Evolutionary conservation across 2,797 vertebrate genomes (phyloP).

Genomic region (Smutsia gigantea): DNA sequence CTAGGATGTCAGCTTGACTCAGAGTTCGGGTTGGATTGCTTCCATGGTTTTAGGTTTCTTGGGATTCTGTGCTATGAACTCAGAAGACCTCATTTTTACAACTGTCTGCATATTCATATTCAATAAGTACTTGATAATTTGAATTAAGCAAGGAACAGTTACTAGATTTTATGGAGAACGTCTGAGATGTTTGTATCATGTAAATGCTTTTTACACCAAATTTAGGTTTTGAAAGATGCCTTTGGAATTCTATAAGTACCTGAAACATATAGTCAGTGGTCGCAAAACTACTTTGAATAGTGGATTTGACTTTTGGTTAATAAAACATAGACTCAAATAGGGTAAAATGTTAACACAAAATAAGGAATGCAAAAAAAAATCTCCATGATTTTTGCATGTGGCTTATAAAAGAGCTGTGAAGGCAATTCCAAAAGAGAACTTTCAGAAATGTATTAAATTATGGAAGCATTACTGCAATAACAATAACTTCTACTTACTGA

Average conservation of each 20-base stretch:
- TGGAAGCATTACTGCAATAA: not conserved
- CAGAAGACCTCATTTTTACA: constrained; percentile 19
- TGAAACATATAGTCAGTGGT: not conserved
- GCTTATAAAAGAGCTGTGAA: constrained; percentile 32
- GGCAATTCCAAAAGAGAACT: constrained; percentile 20
- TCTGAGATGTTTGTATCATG: constrained; percentile 17
- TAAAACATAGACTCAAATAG: not conserved
- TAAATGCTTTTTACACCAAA: not conserved
- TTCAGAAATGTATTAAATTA: constrained; percentile 14
- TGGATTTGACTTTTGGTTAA: constrained; percentile 46
- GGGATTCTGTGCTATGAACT: constrained; percentile 13
- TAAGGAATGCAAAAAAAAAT: not conserved
- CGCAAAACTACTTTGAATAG: not conserved
- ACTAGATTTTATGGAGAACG: not conserved
- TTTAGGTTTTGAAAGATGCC: constrained; percentile 32
- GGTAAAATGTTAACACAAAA: not conserved
- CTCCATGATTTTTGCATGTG: not conserved
- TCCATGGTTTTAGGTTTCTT: constrained; percentile 8
- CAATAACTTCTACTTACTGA: not conserved
- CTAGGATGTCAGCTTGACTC: not conserved
- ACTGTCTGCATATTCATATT: not conserved
- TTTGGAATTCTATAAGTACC: constrained; percentile 1
- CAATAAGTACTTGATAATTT: constrained; percentile 20
- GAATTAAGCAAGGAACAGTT: not conserved
- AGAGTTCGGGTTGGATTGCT: not conserved